Evolutionary conservation across 2,888 invertebrate genomes (phyloP).

Genomic region (Meiosimyza decipiens): DNA sequence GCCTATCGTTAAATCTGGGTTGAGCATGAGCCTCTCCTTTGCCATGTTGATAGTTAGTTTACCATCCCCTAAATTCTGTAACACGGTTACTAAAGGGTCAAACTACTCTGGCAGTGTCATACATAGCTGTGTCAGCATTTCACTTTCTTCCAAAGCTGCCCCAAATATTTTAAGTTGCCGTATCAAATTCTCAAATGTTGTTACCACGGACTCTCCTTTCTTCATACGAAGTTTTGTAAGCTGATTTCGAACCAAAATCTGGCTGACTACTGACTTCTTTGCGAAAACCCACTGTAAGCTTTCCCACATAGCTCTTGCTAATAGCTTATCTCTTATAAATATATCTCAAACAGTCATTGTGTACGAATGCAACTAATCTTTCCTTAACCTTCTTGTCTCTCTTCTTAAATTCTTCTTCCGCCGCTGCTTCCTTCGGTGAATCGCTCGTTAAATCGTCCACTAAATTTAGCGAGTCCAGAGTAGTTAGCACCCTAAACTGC

Average conservation of each 20-base stretch:
- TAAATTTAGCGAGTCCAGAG: slow-evolving; percentile 34
- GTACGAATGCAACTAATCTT: slow-evolving; percentile 7
- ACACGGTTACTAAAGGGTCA: slow-evolving; percentile 24
- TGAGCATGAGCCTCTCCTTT: not conserved
- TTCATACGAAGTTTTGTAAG: slow-evolving; percentile 32
- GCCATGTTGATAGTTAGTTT: not conserved
- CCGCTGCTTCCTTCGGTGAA: slow-evolving; percentile 26
- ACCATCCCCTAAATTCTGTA: slow-evolving; percentile 14
- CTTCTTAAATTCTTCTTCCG: slow-evolving; percentile 18
- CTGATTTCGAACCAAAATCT: slow-evolving; percentile 36
- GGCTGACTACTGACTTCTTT: slow-evolving; percentile 36
- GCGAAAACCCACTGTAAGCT: slow-evolving; percentile 34
- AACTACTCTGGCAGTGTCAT: slow-evolving; percentile 30
- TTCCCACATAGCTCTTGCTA: slow-evolving; percentile 32
- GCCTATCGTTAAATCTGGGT: not conserved
- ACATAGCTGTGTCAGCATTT: slow-evolving; percentile 26
- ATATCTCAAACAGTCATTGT: too few relatives aligned
- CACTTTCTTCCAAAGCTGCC: slow-evolving; percentile 27
- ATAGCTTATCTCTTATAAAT: not conserved
- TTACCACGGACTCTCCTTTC: not conserved
- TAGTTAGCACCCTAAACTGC: slow-evolving; percentile 32
- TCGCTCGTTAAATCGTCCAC: slow-evolving; percentile 38
- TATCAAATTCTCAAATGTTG: slow-evolving; percentile 30
- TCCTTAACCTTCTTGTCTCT: slow-evolving; percentile 29
- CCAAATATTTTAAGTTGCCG: slow-evolving; percentile 29